phyloP scores from a whole-genome alignment of 2,888 invertebrate genomes.

The Erebia aethiops region DNA sequence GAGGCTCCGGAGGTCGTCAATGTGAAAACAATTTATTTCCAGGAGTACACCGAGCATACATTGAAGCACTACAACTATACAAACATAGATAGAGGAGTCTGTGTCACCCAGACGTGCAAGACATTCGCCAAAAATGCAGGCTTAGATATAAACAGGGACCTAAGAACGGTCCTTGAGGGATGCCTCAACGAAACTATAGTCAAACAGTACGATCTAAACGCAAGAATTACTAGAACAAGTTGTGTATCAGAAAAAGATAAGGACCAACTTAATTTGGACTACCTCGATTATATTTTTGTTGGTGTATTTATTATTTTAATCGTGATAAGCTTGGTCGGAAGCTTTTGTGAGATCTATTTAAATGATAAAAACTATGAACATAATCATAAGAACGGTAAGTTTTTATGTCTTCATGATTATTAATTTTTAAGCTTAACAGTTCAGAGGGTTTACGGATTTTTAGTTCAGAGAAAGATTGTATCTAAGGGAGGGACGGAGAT shows the following conservation, averaged over 20 bases:
- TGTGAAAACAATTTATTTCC: conserved; percentile 3
- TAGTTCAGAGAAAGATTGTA: no score
- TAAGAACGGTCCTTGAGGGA: conserved; percentile 30
- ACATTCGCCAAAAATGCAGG: conserved; percentile 18
- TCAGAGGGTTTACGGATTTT: no score
- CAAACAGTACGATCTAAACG: conserved; percentile 31
- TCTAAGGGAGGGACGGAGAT: no score
- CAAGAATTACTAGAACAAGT: conserved; percentile 24
- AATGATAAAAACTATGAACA: neutral
- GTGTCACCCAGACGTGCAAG: conserved; percentile 36
- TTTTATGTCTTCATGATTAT: neutral
- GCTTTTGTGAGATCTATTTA: conserved; percentile 7
- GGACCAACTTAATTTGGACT: neutral
- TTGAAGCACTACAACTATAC: conserved; percentile 39
- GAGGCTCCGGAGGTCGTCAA: no score
- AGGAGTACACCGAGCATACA: conserved; percentile 39
- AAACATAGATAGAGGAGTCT: conserved; percentile 36
- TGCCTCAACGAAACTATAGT: conserved; percentile 37
- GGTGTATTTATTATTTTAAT: conserved; percentile 1
- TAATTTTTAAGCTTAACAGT: neutral
- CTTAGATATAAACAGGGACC: conserved; percentile 22
- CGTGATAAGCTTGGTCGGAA: neutral
- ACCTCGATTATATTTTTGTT: neutral
- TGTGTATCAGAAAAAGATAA: conserved; percentile 15
- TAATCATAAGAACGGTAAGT: conserved; percentile 2